A percentile compares a stretch with the other conserved stretches of the same genome.
phyloP scores from a whole-genome alignment of 2,113 vertebrate species.

The Carettochelys insculpta region DNA sequence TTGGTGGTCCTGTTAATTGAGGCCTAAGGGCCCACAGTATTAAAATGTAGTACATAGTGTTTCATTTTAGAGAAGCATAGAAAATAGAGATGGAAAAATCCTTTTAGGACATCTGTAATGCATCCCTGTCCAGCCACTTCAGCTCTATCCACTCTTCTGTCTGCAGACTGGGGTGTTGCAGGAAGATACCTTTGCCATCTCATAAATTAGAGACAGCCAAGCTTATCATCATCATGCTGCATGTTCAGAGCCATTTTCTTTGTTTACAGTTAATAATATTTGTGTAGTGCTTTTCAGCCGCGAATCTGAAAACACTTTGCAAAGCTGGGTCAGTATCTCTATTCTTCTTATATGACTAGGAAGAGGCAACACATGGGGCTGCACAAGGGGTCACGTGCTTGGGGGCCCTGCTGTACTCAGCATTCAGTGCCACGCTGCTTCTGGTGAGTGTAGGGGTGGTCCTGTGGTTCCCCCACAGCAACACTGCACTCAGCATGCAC shows the following conservation, averaged over 20 bases:
- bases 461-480: too few relatives aligned
- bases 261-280: neutral
- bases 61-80: neutral
- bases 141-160: rapidly evolving
- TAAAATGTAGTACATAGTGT: neutral
- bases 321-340: neutral
- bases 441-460: too few relatives aligned
- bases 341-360: neutral
- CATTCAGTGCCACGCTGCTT: too few relatives aligned
- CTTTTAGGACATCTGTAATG: neutral
- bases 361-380: too few relatives aligned
- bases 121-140: neutral
- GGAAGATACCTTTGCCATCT: neutral
- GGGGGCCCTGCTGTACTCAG: too few relatives aligned
- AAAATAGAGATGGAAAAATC: neutral
- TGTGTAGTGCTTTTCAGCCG: neutral
- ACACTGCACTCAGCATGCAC: too few relatives aligned
- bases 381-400: too few relatives aligned
- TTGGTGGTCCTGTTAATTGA: neutral
- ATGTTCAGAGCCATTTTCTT: neutral
- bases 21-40: neutral
- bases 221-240: neutral
- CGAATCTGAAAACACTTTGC: neutral
- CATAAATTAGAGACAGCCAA: neutral
- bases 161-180: neutral